A percentile compares a stretch with the other conserved stretches of the same genome.
These are phyloP conservation scores for Diabrotica balteata DNA, from an alignment of 2,888 invertebrate species.

Conservation along the genomic window DNA sequence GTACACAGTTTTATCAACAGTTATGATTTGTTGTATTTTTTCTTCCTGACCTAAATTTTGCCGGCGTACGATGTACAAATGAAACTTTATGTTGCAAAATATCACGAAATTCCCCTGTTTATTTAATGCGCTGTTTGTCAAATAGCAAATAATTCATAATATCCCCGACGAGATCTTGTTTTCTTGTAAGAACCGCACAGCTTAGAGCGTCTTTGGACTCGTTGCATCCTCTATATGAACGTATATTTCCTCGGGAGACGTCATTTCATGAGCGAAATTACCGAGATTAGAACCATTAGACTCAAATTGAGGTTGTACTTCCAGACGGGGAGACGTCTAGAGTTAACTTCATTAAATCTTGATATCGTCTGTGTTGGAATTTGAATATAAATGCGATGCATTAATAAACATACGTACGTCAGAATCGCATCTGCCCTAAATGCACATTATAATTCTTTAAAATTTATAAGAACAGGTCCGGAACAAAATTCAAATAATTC, in stretches of 20 bases:
- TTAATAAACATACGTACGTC: neutral
- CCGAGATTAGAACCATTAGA: slow-evolving; percentile 3
- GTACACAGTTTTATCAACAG: no score
- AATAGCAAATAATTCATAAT: neutral
- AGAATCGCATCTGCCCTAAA: neutral
- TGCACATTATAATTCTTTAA: neutral
- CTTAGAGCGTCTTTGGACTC: slow-evolving; percentile 1
- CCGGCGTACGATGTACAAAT: no score
- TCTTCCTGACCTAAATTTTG: no score
- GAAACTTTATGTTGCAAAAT: no score
- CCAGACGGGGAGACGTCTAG: slow-evolving; percentile 3
- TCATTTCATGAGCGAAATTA: slow-evolving; percentile 10
- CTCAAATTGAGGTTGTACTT: slow-evolving; percentile 5
- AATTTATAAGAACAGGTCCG: no score
- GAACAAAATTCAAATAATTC: no score
- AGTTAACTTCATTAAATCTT: slow-evolving; percentile 6
- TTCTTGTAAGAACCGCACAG: neutral
- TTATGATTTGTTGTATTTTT: no score
- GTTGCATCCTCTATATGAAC: slow-evolving; percentile 1
- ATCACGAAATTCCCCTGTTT: no score
- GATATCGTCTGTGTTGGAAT: neutral
- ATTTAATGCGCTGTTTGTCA: no score
- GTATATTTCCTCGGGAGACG: slow-evolving; percentile 2
- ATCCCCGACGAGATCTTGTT: neutral
- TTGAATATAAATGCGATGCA: slow-evolving; percentile 8